Evolutionary conservation across 1,140 invertebrate species (phyloP).

Genomic region (Nilaparvata lugens): DNA sequence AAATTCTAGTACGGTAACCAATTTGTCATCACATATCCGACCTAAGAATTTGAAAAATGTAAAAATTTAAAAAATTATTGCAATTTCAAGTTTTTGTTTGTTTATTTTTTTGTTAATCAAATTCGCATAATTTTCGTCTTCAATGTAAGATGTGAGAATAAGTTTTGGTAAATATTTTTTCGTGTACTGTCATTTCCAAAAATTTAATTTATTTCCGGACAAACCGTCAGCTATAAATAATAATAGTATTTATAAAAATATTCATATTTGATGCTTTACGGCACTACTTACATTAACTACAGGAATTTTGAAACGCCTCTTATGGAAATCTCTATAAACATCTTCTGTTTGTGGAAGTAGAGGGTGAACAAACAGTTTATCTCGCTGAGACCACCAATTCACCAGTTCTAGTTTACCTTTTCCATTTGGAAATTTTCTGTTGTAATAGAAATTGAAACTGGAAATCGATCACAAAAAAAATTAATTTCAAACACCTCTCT

Average conservation of each 20-base stretch:
- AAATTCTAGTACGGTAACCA: no score
- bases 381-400: conserved; percentile 54
- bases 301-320: conserved; percentile 50
- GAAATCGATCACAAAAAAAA: neutral
- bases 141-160: no score
- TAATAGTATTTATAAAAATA: neutral
- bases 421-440: conserved; percentile 47
- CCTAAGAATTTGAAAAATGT: no score
- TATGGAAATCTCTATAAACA: conserved; percentile 51
- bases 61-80: no score
- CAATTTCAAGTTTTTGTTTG: no score
- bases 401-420: conserved; percentile 44
- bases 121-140: no score
- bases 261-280: neutral
- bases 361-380: conserved; percentile 47
- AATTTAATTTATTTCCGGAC: neutral
- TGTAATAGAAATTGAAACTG: conserved; percentile 53
- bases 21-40: no score
- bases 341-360: conserved; percentile 45
- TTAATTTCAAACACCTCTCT: no score
- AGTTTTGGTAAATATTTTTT: no score
- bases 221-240: no score
- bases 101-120: no score
- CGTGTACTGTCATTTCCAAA: neutral
- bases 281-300: conserved; percentile 50